Conservation (phyloP, 2,797 vertebrate species). For the Artibeus lituratus region DNA sequence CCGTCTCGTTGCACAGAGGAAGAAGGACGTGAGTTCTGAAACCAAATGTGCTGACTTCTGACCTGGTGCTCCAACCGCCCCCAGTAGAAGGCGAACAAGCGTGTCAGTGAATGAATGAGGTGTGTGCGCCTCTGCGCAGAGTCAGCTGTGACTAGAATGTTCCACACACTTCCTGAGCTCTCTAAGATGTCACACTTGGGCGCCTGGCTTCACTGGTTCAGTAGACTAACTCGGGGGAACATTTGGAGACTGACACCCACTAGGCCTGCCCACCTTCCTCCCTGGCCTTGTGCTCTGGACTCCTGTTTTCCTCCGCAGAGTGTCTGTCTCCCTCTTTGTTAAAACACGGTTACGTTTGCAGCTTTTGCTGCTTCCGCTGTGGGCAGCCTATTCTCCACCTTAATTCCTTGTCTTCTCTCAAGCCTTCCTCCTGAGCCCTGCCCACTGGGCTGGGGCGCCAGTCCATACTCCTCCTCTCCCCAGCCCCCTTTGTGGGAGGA, state of each 20-base stretch:
- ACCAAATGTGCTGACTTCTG: conserved; percentile 39
- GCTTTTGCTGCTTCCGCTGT: neutral
- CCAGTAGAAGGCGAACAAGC: neutral
- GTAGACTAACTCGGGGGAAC: neutral
- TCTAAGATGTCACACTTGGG: neutral
- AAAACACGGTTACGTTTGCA: neutral
- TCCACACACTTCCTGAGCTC: neutral
- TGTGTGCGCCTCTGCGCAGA: neutral
- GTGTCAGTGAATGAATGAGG: neutral
- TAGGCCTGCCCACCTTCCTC: neutral
- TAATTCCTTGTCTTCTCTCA: neutral
- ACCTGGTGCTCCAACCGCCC: neutral
- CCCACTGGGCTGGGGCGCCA: neutral
- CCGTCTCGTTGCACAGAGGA: neutral
- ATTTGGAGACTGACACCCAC: neutral
- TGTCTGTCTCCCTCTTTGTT: conserved; percentile 17
- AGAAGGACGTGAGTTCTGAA: conserved; percentile 23
- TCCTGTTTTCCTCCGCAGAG: neutral
- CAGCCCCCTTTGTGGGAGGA: neutral
- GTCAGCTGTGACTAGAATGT: neutral
- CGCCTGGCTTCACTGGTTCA: neutral
- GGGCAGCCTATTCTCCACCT: neutral
- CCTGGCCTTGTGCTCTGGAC: neutral
- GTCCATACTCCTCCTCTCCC: neutral
- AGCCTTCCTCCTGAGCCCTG: neutral